phyloP scores from a whole-genome alignment of 2,113 vertebrate species.

The Oncorhynchus nerka region DNA sequence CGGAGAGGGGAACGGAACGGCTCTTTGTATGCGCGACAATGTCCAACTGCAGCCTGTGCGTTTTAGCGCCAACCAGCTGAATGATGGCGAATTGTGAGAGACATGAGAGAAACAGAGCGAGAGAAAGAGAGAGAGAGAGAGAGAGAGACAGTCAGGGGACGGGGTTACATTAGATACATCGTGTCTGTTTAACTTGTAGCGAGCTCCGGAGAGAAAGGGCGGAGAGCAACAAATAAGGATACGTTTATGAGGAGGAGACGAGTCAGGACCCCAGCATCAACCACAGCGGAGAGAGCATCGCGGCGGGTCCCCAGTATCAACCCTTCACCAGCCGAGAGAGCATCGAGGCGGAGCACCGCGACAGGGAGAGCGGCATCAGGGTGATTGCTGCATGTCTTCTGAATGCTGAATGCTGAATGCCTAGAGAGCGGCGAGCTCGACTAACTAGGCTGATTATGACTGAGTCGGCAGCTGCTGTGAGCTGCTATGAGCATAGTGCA shows the following conservation, averaged over 20 bases:
- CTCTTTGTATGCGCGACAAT: slow-evolving; percentile 86
- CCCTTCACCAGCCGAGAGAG: no score
- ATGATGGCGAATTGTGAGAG: slow-evolving; percentile 35
- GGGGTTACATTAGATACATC: no score
- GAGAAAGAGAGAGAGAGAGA: slow-evolving; percentile 31
- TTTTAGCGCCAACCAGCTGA: slow-evolving; percentile 52
- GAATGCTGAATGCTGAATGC: slow-evolving; percentile 38
- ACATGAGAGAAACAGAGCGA: no score
- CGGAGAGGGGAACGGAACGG: background rate
- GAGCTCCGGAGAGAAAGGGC: no score
- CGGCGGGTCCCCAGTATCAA: background rate
- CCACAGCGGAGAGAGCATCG: no score
- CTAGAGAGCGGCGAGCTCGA: background rate
- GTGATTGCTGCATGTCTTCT: slow-evolving; percentile 66
- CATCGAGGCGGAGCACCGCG: no score
- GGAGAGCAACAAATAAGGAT: no score
- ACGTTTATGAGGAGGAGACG: no score
- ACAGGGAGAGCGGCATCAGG: slow-evolving; percentile 17
- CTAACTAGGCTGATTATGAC: slow-evolving; percentile 26
- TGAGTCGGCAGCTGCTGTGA: slow-evolving; percentile 24
- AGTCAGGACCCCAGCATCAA: no score
- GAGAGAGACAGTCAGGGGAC: slow-evolving; percentile 28
- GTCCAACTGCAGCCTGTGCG: slow-evolving; percentile 85
- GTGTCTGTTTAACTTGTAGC: no score
- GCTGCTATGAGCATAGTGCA: slow-evolving; percentile 28